Evolutionary conservation across 1,140 invertebrate genomes (phyloP).

Genomic region (Sitophilus oryzae): DNA sequence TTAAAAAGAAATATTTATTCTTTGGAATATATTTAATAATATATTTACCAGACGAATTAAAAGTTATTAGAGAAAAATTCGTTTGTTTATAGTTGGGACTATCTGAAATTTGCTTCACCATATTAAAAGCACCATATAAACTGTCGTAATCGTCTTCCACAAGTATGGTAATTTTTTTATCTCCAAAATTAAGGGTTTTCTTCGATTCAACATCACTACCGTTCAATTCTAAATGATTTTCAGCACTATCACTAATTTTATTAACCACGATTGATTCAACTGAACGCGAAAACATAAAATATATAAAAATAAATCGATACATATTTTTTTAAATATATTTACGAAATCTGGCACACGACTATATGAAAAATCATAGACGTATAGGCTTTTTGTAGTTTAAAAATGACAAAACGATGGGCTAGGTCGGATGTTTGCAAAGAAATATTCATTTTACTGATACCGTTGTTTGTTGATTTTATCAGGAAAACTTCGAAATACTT

Average conservation of each 20-base stretch:
- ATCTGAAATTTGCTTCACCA: constrained; percentile 17
- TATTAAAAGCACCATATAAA: constrained; percentile 19
- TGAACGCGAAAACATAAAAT: too few relatives aligned
- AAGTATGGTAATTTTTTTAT: constrained; percentile 10
- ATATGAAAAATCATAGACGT: background rate
- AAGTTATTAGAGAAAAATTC: constrained; percentile 34
- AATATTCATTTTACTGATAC: constrained; percentile 12
- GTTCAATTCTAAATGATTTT: background rate
- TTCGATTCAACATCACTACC: too few relatives aligned
- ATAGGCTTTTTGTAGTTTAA: constrained; percentile 24
- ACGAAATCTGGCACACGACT: too few relatives aligned
- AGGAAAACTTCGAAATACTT: background rate
- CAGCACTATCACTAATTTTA: background rate
- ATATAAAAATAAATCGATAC: too few relatives aligned
- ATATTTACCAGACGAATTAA: constrained; percentile 31
- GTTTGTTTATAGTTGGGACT: background rate
- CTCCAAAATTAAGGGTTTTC: background rate
- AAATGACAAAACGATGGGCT: constrained; percentile 28
- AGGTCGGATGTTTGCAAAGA: constrained; percentile 29
- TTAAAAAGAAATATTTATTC: constrained; percentile 12
- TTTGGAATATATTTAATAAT: constrained; percentile 11
- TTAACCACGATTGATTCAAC: too few relatives aligned
- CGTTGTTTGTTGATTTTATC: constrained; percentile 8
- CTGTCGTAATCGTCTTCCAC: constrained; percentile 25
- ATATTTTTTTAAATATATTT: too few relatives aligned